A percentile compares a stretch with the other conserved stretches of the same genome.
Conservation (phyloP, 2,113 vertebrate genomes). For the Vanacampus margaritifer region DNA sequence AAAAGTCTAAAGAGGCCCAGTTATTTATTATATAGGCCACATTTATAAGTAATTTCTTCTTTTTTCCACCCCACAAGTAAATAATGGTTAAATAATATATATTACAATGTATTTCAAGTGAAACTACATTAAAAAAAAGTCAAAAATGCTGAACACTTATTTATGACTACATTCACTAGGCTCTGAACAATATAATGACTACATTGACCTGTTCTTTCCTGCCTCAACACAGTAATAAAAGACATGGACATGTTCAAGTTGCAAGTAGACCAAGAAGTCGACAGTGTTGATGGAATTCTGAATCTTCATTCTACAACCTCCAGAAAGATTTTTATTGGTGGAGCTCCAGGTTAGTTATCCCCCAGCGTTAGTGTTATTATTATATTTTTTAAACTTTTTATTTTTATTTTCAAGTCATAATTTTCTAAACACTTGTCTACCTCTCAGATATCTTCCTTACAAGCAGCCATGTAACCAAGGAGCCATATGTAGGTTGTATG, state of each 20-base stretch:
- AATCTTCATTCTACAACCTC: conserved; percentile 69
- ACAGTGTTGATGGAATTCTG: conserved; percentile 81
- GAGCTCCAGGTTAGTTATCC: conserved; percentile 82
- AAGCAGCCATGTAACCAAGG: conserved; percentile 70
- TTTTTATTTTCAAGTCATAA: not conserved
- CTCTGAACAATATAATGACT: no score
- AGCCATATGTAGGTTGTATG: conserved; percentile 85
- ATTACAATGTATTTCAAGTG: no score
- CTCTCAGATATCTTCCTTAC: conserved; percentile 78
- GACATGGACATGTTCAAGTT: conserved; percentile 84
- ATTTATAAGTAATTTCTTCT: no score
- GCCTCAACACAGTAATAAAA: conserved; percentile 78
- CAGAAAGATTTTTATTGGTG: conserved; percentile 86
- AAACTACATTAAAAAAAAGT: no score
- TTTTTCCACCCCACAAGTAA: no score
- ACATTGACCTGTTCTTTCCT: not conserved
- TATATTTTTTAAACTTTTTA: not conserved
- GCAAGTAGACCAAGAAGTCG: conserved; percentile 90
- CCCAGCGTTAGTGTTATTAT: no score
- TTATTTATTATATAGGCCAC: no score
- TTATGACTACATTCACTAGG: no score
- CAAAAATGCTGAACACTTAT: no score
- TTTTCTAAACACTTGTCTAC: conserved; percentile 14
- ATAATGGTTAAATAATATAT: no score
- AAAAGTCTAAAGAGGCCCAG: not conserved